Base-by-base conservation (phyloP, 2,113 vertebrate species). In the Grammomys surdaster region DNA sequence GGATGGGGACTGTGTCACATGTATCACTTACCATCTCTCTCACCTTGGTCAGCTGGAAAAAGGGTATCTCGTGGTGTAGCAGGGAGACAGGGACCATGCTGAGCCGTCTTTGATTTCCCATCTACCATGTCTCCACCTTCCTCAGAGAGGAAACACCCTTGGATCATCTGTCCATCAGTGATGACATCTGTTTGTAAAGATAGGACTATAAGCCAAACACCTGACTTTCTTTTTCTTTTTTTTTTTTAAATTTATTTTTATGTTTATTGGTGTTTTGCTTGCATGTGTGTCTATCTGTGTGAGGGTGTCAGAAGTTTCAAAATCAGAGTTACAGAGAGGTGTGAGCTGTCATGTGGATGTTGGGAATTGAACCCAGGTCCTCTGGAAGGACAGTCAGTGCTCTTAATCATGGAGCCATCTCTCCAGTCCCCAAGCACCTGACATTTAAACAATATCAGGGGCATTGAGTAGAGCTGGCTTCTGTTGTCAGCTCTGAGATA, bases 181-280 rank as follows among this genome's bases (percentile, higher is more conserved):
- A 94, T 4, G 36, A 33, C 60, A 76, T 96, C 85, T 89, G 43
- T 96, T 95, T 97, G 28, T 93, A 92, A 97, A 77, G 40, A 58
- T n/a, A 77, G 60, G 73, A 86, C 91, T 63, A 28, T 54, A 63
- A 6, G 84, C 80, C 77, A 93, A 96, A 88, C 73, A 77, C 65
- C 67, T 92, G 92, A 90, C 0, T 33, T 69, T 69, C 13, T 69
- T 33, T 69, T 69, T 33, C 67, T 33, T 33, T 16, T 69, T 69
- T 69, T 13, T 67, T 65, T 26, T 67, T 28, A 33, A 33, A 14
- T 33, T 69, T 33, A 33, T 69, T 69, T 69, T 69, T 33, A 69
- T 33, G 67, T 33, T 33, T 31, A 69, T 16, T 69, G 67, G 13
- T 33, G 67, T 69, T 69, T 33, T 69, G 67, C 67, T 31, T 33